A percentile compares a stretch with the other conserved stretches of the same genome.
phyloP scores from a whole-genome alignment of 2,888 invertebrate genomes.

The Amphimallon solstitiale region DNA sequence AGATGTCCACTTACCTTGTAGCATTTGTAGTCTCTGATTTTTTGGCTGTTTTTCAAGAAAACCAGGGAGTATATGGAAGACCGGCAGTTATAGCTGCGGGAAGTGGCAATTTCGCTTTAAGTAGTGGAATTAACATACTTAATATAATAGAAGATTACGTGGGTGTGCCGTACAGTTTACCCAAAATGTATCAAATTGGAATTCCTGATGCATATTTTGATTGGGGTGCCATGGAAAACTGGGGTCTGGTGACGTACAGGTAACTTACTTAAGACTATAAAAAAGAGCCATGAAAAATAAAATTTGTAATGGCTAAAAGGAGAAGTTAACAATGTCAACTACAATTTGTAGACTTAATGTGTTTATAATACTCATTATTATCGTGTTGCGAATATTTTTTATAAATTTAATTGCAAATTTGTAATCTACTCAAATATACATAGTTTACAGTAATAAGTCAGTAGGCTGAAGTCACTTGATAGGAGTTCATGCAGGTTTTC shows the following conservation, averaged over 20 bases:
- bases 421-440: too few relatives aligned
- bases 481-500: too few relatives aligned
- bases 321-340: too few relatives aligned
- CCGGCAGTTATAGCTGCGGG: slow-evolving; percentile 49
- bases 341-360: too few relatives aligned
- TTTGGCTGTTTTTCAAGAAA: not conserved
- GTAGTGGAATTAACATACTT: slow-evolving; percentile 62
- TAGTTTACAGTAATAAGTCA: too few relatives aligned
- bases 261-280: too few relatives aligned
- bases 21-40: too few relatives aligned
- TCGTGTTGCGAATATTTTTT: too few relatives aligned
- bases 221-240: slow-evolving; percentile 93
- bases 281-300: slow-evolving; percentile 59
- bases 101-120: slow-evolving; percentile 60
- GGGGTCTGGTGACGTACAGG: slow-evolving; percentile 85
- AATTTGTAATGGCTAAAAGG: not conserved
- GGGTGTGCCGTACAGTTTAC: slow-evolving; percentile 63
- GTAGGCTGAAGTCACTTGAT: too few relatives aligned
- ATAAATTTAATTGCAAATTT: too few relatives aligned
- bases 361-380: too few relatives aligned
- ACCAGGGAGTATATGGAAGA: slow-evolving; percentile 53
- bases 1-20: too few relatives aligned
- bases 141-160: slow-evolving; percentile 68
- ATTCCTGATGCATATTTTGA: slow-evolving; percentile 78
- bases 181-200: slow-evolving; percentile 82